Base-by-base conservation (phyloP, 2,888 invertebrate genomes). In the Drepanosiphum platanoidis region DNA sequence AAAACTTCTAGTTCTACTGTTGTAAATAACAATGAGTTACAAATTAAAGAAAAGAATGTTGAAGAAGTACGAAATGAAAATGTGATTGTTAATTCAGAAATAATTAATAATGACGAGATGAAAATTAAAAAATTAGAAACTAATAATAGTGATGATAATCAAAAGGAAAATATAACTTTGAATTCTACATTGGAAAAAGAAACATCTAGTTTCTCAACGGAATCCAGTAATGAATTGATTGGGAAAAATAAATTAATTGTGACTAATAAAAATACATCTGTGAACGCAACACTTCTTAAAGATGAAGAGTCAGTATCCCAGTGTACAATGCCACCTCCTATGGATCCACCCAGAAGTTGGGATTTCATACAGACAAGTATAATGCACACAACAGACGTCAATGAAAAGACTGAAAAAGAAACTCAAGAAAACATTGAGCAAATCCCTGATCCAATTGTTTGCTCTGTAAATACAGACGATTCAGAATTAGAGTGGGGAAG, bases 311-410 rank as follows among this genome's bases (percentile, higher is more conserved):
- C 84, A 30, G 77, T 84, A 34, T 84, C 84, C 13, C 84, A 84
- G 30, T 89, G 88, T 86, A 88, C 88, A n/a, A 88, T 89, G 42
- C 89, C 89, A 42, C 89, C 89, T 58, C 88, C 89, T 5, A 87
- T 89, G 36, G 88, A 89, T 86, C 89, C 89, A 18, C 89, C 89
- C 22, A 87, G 89, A 32, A 89, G 89, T 72, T 89, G 89, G 89
- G 89, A 89, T 86, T 88, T 89, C 9, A 88, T 89, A 80, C 88
- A 89, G 86, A 88, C 89, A 46, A 88, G 89, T 61, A 88, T 89
- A 86, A 89, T 79, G 52, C 36, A 66, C 34, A 77, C 66, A 9
- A 39, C 66, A n/a, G 84, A 70, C 30, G 9, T 27, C 0, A 77
- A 77, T 70, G 68, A 84, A 68, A 70, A 68, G 13, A 3, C n/a